A percentile compares a stretch with the other conserved stretches of the same genome.
Evolutionary conservation across 92 coral and sea anemone species (phyloP).

Genomic region (Pocillopora grandis): DNA sequence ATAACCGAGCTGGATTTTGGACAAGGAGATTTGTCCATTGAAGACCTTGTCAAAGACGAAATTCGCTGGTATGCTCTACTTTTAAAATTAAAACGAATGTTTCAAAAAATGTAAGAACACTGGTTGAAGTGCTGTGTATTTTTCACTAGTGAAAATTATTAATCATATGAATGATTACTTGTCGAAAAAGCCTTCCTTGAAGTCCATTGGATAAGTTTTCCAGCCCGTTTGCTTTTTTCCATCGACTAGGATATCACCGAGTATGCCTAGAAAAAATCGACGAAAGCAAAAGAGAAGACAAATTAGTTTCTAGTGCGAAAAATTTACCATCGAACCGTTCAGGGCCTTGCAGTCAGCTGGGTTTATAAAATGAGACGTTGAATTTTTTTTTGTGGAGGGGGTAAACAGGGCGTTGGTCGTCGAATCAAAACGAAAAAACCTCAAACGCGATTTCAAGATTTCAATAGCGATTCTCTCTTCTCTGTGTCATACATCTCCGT

Average conservation of each 20-base stretch:
- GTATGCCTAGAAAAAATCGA: constrained; percentile 63
- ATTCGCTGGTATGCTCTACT: neutral
- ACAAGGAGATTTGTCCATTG: too few relatives aligned
- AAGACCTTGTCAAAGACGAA: neutral
- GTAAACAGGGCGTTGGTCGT: too few relatives aligned
- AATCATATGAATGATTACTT: constrained; percentile 30
- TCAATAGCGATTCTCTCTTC: too few relatives aligned
- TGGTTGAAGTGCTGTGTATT: neutral
- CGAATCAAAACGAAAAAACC: too few relatives aligned
- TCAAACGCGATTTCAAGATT: too few relatives aligned
- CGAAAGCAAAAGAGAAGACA: neutral
- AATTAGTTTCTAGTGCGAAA: too few relatives aligned
- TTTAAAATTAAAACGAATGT: neutral
- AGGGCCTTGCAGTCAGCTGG: too few relatives aligned
- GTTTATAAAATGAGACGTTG: too few relatives aligned
- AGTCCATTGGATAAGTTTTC: constrained; percentile 87
- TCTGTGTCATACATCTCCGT: too few relatives aligned
- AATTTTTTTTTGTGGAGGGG: too few relatives aligned
- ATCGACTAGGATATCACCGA: constrained; percentile 79
- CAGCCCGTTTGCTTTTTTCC: constrained; percentile 63
- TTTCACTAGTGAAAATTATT: neutral
- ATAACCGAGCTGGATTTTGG: too few relatives aligned
- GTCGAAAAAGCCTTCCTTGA: constrained; percentile 60
- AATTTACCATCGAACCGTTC: too few relatives aligned
- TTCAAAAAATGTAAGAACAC: neutral